Conservation (phyloP, 1,140 invertebrate species). For the Proctacanthus coquilletti region DNA sequence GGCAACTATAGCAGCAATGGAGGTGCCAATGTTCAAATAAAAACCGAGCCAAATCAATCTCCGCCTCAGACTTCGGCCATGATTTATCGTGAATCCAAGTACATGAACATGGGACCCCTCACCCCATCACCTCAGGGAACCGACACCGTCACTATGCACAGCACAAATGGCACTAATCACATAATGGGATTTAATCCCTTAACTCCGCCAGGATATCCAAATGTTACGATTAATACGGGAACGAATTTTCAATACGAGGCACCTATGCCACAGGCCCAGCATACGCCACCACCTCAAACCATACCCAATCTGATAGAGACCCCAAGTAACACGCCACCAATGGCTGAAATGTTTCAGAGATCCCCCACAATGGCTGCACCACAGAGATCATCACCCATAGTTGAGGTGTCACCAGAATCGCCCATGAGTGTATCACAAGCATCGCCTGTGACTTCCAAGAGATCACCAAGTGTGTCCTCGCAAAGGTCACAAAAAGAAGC, state of each 20-base stretch:
- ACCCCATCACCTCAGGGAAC: slow-evolving; percentile 31
- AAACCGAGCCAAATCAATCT: not conserved
- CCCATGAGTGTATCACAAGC: not conserved
- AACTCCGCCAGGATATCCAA: slow-evolving; percentile 32
- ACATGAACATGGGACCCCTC: slow-evolving; percentile 33
- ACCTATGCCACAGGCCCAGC: not conserved
- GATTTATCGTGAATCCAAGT: slow-evolving; percentile 10
- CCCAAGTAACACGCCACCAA: slow-evolving; percentile 24
- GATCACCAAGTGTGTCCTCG: too few relatives aligned
- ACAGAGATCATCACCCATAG: slow-evolving; percentile 27
- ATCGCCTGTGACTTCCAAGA: slow-evolving; percentile 16
- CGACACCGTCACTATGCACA: too few relatives aligned
- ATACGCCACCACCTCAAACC: slow-evolving; percentile 6
- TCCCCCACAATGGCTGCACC: slow-evolving; percentile 33
- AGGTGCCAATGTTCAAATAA: slow-evolving; percentile 11
- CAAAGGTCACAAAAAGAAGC: too few relatives aligned
- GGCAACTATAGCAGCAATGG: slow-evolving; percentile 14
- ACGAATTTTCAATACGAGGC: not conserved
- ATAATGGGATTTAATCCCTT: slow-evolving; percentile 28
- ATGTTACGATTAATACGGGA: slow-evolving; percentile 5
- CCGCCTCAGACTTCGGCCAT: slow-evolving; percentile 22
- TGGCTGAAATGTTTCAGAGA: slow-evolving; percentile 36
- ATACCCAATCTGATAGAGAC: slow-evolving; percentile 10
- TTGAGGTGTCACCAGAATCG: slow-evolving; percentile 11
- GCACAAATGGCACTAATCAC: slow-evolving; percentile 22